A percentile compares a stretch with the other conserved stretches of the same genome.
Evolutionary conservation across 2,113 vertebrate genomes (phyloP).

Genomic region (Aramus guarauna): DNA sequence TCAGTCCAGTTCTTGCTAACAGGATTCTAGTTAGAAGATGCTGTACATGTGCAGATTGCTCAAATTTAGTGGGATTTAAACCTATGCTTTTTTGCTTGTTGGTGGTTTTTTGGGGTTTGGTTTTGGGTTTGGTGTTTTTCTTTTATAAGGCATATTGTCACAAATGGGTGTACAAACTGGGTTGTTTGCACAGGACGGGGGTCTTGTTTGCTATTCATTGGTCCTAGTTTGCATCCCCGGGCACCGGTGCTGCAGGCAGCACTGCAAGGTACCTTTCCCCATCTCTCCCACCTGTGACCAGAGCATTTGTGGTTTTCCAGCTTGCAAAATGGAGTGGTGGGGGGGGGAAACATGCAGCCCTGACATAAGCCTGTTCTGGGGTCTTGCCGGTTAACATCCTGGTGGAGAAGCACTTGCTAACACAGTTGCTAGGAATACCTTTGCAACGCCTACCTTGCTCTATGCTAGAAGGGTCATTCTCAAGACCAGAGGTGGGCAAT

Average conservation of each 20-base stretch:
- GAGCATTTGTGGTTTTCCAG: background rate
- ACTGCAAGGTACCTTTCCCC: background rate
- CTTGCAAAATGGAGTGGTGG: background rate
- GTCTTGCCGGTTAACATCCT: background rate
- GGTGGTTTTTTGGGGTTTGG: no score
- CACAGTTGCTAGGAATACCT: background rate
- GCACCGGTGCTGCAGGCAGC: background rate
- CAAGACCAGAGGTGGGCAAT: background rate
- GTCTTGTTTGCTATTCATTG: background rate
- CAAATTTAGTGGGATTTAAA: background rate
- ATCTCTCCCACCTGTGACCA: background rate
- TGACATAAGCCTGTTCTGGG: background rate
- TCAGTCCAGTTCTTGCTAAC: background rate
- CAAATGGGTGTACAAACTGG: background rate
- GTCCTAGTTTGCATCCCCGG: background rate
- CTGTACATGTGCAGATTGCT: background rate
- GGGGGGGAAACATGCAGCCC: background rate
- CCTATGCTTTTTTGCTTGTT: no score
- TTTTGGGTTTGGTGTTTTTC: no score
- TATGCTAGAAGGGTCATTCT: background rate
- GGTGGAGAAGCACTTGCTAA: background rate
- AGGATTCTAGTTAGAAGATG: background rate
- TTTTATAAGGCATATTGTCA: background rate
- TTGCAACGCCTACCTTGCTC: background rate
- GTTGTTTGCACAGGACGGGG: background rate